phyloP scores from a whole-genome alignment of 1,140 invertebrate genomes.

The Pogonomyrmex barbatus region DNA sequence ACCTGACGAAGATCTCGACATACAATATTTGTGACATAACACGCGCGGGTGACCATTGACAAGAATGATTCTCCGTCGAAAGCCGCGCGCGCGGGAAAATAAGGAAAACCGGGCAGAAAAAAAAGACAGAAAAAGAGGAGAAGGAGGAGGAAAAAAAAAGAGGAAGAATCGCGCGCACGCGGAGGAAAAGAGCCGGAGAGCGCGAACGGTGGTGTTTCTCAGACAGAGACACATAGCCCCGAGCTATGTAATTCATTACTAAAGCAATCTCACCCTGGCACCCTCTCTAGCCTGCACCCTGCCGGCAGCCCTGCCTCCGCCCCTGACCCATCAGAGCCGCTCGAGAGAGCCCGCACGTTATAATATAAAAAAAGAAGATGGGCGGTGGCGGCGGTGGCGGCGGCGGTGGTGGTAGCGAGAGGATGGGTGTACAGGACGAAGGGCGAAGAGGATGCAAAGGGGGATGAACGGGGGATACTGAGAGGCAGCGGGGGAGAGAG shows the following conservation, averaged over 20 bases:
- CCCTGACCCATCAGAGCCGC: constrained; percentile 65
- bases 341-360: constrained; percentile 73
- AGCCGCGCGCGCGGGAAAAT: constrained; percentile 18
- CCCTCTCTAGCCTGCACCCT: constrained; percentile 70
- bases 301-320: constrained; percentile 62
- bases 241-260: constrained; percentile 87
- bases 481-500: background rate
- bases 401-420: constrained; percentile 52
- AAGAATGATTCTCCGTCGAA: constrained; percentile 45
- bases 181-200: constrained; percentile 40
- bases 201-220: constrained; percentile 61
- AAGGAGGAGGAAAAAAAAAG: background rate
- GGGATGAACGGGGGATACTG: background rate
- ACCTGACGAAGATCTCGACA: background rate
- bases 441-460: constrained; percentile 21
- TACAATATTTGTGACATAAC: constrained; percentile 36
- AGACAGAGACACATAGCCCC: constrained; percentile 86
- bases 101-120: background rate
- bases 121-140: background rate
- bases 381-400: constrained; percentile 14
- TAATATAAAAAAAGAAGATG: constrained; percentile 78
- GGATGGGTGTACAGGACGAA: background rate
- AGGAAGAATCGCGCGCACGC: constrained; percentile 2
- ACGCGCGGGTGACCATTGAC: constrained; percentile 52
- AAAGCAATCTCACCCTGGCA: constrained; percentile 86